Evolutionary conservation across 2,888 invertebrate species (phyloP), one percentile per base, ranked within the genome.

Genomic region (Pseudoips prasinana): DNA sequence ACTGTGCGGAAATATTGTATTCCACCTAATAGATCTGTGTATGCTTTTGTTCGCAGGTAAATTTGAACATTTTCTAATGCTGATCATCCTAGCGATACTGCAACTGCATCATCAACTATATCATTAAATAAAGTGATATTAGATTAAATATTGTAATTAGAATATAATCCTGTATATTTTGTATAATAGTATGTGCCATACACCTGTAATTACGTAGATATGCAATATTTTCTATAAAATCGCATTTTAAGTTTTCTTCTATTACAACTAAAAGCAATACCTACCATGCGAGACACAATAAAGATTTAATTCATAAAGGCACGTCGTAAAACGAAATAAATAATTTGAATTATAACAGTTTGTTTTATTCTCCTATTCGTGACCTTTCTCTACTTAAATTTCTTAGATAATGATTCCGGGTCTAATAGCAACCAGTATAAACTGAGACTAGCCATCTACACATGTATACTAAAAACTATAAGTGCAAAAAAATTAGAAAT

Each of bases 101-200:
- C 74, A 75, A 52, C 70, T 84, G 54, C 70, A 76, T 69, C 71
- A 73, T 58, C 64, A 73, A 64, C 64, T 84, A 76, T 84, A 83
- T 84, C 79, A 85, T 81, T 83, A 81, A 70, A 74, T 79, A 76
- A 85, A 86, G 87, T 88, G 87, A 88, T 88, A 88, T 78, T 88
- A 87, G 87, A 74, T 52, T 84, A 75, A 76, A 68, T 73, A 71
- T 52, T 67, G 49, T 50, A 55, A 62, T 64, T 80, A 83, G 73
- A 70, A 58, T 71, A 64, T 74, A 79, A 78, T 80, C 78, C 77
- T 88, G 86, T 87, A 88, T 78, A 88, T 86, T 85, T 87, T 88
- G 86, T 88, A 87, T 72, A 52, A 83, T 86, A 87, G 78, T 71
- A 72, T 81, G 87, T 84, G 86, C 85, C 84, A 76, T 82, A 82